Evolutionary conservation across 1,140 invertebrate species (phyloP), one percentile per base, ranked within the genome.

Genomic region (Caenorhabditis tropicalis): DNA sequence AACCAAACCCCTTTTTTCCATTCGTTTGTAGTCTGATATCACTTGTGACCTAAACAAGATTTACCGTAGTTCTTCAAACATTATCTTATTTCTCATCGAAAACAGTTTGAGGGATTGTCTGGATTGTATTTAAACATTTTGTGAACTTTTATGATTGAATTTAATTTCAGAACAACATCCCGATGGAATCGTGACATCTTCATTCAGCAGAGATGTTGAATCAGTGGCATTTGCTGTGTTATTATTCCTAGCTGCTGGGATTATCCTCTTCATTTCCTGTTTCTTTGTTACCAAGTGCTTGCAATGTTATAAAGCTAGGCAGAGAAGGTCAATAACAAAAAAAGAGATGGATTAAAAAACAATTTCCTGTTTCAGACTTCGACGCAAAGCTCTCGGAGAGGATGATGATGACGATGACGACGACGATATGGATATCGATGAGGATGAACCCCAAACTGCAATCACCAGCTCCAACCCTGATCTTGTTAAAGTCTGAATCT

Each of bases 331-430:
- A 31, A 74, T 12, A 33, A 7, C 5, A 7, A 24, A 10, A 5
- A 12, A 0, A 10, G 5, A 27, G 12, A 24, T 56, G 9, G 1
- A 27, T 1, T 12, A 0, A 56, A 56, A 56, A 56, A 56, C 53
- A 29, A 56, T 56, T 56, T 56, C 53, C 53, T 56, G 53, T 74
- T 74, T 74, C 6, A 74, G 65, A 74, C 65, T 74, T 10, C 65
- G 65, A 39, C 65, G 65, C 33, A 74, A 74, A 74, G 65, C 65
- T 43, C 65, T 74, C n/a, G 65, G 65, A 9, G 65, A 74, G n/a
- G 65, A 74, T n/a, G 65, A 74, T n/a, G 65, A 74, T 36, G 65
- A 74, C 19, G 65, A 74, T 21, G 65, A 74, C 4, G 65, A 39
- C 58, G 65, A 74, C n/a, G 36, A 74, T 24, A 29, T 24, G 16